Evolutionary conservation across 2,888 invertebrate species (phyloP).

Genomic region (Mechanitis messenoides): DNA sequence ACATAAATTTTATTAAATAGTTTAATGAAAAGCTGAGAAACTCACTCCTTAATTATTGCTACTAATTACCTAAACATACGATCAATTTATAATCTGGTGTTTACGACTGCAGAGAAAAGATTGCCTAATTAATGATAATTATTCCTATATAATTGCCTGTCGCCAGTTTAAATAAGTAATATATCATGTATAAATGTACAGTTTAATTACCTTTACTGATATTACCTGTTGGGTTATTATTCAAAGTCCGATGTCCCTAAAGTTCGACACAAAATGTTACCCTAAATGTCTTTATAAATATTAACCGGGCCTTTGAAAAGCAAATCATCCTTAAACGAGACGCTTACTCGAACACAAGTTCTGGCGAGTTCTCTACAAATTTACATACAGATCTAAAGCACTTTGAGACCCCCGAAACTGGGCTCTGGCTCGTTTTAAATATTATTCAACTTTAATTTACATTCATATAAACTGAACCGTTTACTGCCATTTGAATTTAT

Average conservation of each 20-base stretch:
- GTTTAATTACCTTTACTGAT: too few species aligned
- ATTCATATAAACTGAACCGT: slow-evolving; percentile 4
- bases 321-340: slow-evolving; percentile 28
- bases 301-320: slow-evolving; percentile 24
- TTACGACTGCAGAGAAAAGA: slow-evolving; percentile 2
- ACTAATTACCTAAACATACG: slow-evolving; percentile 1
- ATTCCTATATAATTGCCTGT: not conserved
- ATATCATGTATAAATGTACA: too few species aligned
- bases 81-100: slow-evolving; percentile 1
- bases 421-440: slow-evolving; percentile 17
- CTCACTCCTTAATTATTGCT: not conserved
- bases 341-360: slow-evolving; percentile 25
- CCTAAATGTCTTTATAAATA: slow-evolving; percentile 26
- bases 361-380: slow-evolving; percentile 24
- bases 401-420: slow-evolving; percentile 19
- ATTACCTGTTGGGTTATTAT: slow-evolving; percentile 1
- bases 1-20: not conserved
- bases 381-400: slow-evolving; percentile 25
- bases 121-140: not conserved
- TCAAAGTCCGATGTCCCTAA: slow-evolving; percentile 4
- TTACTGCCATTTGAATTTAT: not conserved
- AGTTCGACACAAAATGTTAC: slow-evolving; percentile 4
- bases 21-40: not conserved
- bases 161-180: not conserved
- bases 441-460: slow-evolving; percentile 14